Conservation (phyloP, 2,797 vertebrate genomes). For the Hippopotamyrus pictus region DNA sequence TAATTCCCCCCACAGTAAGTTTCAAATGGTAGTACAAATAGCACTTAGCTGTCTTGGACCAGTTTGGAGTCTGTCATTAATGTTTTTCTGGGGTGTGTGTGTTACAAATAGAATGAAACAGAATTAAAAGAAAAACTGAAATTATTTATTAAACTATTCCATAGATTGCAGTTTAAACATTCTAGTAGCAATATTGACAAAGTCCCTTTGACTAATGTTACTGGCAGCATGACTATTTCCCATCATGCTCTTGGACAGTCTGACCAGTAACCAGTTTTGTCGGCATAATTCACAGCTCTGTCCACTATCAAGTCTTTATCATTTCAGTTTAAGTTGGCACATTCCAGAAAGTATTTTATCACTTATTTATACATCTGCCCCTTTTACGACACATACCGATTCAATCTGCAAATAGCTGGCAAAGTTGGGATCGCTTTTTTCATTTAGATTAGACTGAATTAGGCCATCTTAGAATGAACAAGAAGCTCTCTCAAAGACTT, state of each 20-base stretch:
- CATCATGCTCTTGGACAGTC: not conserved
- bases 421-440: not conserved
- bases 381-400: not conserved
- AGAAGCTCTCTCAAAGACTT: not conserved
- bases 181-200: not conserved
- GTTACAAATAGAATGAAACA: not conserved
- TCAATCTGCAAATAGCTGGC: not conserved
- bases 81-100: not conserved
- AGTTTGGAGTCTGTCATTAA: not conserved
- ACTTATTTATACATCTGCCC: not conserved
- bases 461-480: slow-evolving; percentile 4
- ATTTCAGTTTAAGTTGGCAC: not conserved
- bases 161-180: not conserved
- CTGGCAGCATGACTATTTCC: not conserved
- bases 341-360: not conserved
- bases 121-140: not conserved
- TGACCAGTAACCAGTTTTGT: not conserved
- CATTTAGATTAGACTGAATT: not conserved
- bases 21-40: not conserved
- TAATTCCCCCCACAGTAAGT: too few species aligned
- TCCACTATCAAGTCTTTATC: not conserved
- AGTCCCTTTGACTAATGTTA: not conserved
- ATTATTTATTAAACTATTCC: not conserved
- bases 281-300: not conserved
- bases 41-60: not conserved